A percentile compares a stretch with the other conserved stretches of the same genome.
Evolutionary conservation across 2,113 vertebrate species (phyloP).

Genomic region (Ibidorhyncha struthersii): DNA sequence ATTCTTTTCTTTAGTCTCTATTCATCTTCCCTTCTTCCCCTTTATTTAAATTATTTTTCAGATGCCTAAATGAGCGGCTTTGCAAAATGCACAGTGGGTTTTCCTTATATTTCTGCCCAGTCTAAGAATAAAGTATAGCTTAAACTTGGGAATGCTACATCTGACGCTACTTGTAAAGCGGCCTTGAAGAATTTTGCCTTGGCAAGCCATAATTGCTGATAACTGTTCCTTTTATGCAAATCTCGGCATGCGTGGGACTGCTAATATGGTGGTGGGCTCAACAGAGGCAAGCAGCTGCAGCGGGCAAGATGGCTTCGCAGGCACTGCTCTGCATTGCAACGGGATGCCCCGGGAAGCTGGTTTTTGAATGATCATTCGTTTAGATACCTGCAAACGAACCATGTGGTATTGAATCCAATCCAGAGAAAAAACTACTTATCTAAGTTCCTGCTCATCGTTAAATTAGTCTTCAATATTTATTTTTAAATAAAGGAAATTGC

Average conservation of each 20-base stretch:
- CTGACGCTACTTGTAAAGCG: constrained; percentile 35
- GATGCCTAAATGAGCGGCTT: neutral
- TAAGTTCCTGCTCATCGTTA: neutral
- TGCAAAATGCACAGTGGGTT: constrained; percentile 19
- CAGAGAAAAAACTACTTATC: neutral
- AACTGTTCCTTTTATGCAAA: constrained; percentile 68
- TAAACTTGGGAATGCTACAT: constrained; percentile 40
- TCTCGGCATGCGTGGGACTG: neutral
- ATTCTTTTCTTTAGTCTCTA: neutral
- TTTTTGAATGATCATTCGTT: neutral
- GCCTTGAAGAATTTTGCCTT: constrained; percentile 56
- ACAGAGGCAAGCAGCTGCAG: constrained; percentile 4
- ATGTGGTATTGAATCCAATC: neutral
- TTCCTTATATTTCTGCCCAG: constrained; percentile 2
- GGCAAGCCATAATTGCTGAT: constrained; percentile 55
- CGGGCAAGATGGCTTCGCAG: neutral
- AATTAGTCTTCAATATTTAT: neutral
- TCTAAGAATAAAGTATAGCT: constrained; percentile 39
- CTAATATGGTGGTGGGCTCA: neutral
- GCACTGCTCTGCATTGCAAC: neutral
- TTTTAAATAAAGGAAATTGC: neutral
- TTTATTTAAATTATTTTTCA: neutral
- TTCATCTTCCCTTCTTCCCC: neutral
- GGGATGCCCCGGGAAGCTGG: neutral
- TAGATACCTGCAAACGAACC: neutral